Evolutionary conservation across 2,888 invertebrate species (phyloP).

Genomic region (Falcaria lacertinaria): DNA sequence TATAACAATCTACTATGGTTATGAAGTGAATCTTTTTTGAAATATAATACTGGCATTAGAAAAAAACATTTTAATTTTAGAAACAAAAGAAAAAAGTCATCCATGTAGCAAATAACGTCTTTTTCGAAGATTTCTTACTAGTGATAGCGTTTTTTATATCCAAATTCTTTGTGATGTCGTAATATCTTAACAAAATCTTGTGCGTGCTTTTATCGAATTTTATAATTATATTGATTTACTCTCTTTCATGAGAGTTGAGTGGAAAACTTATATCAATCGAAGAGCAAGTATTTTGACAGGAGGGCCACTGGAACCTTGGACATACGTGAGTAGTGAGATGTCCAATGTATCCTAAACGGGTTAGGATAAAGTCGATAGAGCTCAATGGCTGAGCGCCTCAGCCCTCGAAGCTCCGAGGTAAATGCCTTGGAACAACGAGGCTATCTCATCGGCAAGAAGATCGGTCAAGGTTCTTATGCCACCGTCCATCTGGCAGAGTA

Average conservation of each 20-base stretch:
- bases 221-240: constrained; percentile 50
- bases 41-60: constrained; percentile 35
- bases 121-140: constrained; percentile 71
- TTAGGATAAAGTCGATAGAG: constrained; percentile 76
- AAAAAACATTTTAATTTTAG: constrained; percentile 64
- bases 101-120: constrained; percentile 71
- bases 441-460: constrained; percentile 90
- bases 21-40: constrained; percentile 9
- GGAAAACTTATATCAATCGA: constrained; percentile 50
- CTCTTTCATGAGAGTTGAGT: constrained; percentile 69
- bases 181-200: constrained; percentile 74
- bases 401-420: constrained; percentile 90
- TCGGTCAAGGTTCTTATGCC: constrained; percentile 95
- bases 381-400: constrained; percentile 86
- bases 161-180: constrained; percentile 79
- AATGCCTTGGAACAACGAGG: constrained; percentile 91
- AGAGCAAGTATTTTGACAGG: constrained; percentile 64
- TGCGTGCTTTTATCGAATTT: constrained; percentile 61
- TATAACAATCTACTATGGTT: no score
- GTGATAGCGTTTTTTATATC: constrained; percentile 76
- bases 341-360: constrained; percentile 80
- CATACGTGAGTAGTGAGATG: constrained; percentile 72
- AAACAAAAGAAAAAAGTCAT: constrained; percentile 74
- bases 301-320: constrained; percentile 59
- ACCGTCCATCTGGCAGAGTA: constrained; percentile 93